Base-by-base conservation (phyloP, 2,113 vertebrate species). In the Actenoides hombroni region DNA sequence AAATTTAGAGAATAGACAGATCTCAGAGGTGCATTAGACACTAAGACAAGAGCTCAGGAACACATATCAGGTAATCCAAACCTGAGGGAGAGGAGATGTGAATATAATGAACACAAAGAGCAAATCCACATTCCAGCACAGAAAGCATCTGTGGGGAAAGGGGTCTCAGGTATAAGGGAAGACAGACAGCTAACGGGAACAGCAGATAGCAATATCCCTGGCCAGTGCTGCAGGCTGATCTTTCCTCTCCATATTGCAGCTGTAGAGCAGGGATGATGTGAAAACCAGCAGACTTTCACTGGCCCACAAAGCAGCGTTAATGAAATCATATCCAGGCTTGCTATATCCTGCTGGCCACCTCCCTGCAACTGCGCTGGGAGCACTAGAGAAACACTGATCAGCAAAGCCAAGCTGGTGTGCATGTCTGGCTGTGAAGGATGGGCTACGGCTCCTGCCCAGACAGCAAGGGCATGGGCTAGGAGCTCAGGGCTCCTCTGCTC, bases 201-300 rank as follows among this genome's bases (percentile, higher is more conserved):
- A 80, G 54, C 86, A 88, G 86, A 91, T 67, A 11, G 1, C 46
- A 54, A 6, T 18, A 57, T 69, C 59, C 49, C 44, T 1, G 4
- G 56, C 60, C 79, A 12, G 33, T 15, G 26, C 64, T 83, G 40
- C 37, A n/a, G 56, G 46, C 89, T 92, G 88, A 86, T 56, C 73
- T 84, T 53, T 89, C 40, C 64, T 80, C 35, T 84, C 63, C 2
- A 0, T 23, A 46, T 33, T 3, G 10, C 95, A 94, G 91, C 80
- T 91, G 92, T 68, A 76, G 56, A 56, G 23, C 42, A 78, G 80
- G 64, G 37, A 35, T 77, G 86, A 97, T 92, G 80, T 88, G 83
- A 84, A 94, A 95, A 92, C 16, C 73, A 94, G 92, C 53, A 60
- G 60, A 26, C 46, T 83, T 33, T 35, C 40, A 49, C 60, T 20